Base-by-base conservation (phyloP, 2,797 vertebrate genomes). In the Hirundo rustica region DNA sequence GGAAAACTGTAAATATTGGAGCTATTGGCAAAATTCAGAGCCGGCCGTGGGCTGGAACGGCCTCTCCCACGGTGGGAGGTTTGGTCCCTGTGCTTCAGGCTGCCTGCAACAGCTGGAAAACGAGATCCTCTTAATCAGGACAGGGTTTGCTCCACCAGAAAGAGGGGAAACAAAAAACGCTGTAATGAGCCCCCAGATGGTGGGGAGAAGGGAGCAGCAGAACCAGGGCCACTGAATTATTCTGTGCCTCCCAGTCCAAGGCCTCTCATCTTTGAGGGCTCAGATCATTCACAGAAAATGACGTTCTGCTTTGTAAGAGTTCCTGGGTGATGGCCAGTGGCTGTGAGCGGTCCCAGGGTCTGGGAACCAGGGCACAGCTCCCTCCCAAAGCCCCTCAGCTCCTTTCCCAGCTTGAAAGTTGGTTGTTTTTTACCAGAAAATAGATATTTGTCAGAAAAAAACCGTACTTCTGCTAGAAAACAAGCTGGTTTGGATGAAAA, bases 1-100 rank as follows among this genome's bases (percentile, higher is more conserved):
- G 95, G 93, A 93, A 78, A 93, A 64, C 83, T 88, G 95, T 65
- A 88, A 95, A 93, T 90, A 23, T 61, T 36, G 92, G 95, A 95
- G 90, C 88, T 81, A 1, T 72, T 92, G 93, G 94, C 90, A 64
- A 55, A 93, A 85, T 11, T 64, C 57, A 30, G 90, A 14, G 57
- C 92, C 88, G 89, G 92, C 85, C 90, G 47, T 11, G 79, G 61
- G 90, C 85, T 94, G 88, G 58, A 81, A 3, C 47, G 5, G 51
- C 85, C 45, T 95, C 79, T 94, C 89, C 85, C 83, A 13, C 92
- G 34, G 83, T 30, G 73, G 90, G 96, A 85, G 93, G 90, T 78
- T 94, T 75, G 88, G 61, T 85, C 73, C 61, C 55, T 58, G 55
- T 25, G n/a, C 55, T 36, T 11, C n/a, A 58, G 92, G 87, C n/a